phyloP scores from a whole-genome alignment of 1,140 invertebrate species.

The Procambarus clarkii region DNA sequence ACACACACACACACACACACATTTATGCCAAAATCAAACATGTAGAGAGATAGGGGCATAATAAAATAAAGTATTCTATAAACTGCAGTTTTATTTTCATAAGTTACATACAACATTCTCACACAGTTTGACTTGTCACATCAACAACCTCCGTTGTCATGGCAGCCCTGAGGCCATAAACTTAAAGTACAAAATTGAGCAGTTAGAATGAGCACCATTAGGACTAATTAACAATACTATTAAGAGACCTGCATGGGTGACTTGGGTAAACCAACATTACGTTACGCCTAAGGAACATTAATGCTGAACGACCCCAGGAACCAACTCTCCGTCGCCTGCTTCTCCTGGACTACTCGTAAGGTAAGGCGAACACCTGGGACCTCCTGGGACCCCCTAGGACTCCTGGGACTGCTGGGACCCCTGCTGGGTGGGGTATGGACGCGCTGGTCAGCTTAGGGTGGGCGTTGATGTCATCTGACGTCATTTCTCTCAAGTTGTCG shows the following conservation, averaged over 20 bases:
- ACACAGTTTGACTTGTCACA: neutral
- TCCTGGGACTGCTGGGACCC: too few relatives aligned
- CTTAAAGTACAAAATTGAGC: neutral
- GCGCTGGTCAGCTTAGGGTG: neutral
- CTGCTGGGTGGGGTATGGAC: neutral
- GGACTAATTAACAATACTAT: neutral
- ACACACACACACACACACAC: neutral
- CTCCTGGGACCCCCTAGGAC: neutral
- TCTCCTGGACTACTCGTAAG: neutral
- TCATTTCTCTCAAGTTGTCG: neutral
- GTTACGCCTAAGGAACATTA: neutral
- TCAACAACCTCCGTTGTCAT: neutral
- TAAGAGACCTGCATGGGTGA: neutral
- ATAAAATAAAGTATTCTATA: neutral
- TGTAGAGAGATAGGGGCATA: neutral
- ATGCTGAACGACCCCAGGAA: neutral
- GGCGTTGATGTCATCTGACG: neutral
- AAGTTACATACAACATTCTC: conserved; percentile 41
- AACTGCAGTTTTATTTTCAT: conserved; percentile 13
- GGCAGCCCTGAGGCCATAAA: neutral
- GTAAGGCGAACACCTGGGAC: neutral
- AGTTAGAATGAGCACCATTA: neutral
- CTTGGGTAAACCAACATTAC: neutral
- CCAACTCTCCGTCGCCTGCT: neutral
- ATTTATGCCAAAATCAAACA: neutral